These are phyloP conservation scores for Argyresthia albistria DNA, from an alignment of 2,888 invertebrate species.

Conservation along the genomic window DNA sequence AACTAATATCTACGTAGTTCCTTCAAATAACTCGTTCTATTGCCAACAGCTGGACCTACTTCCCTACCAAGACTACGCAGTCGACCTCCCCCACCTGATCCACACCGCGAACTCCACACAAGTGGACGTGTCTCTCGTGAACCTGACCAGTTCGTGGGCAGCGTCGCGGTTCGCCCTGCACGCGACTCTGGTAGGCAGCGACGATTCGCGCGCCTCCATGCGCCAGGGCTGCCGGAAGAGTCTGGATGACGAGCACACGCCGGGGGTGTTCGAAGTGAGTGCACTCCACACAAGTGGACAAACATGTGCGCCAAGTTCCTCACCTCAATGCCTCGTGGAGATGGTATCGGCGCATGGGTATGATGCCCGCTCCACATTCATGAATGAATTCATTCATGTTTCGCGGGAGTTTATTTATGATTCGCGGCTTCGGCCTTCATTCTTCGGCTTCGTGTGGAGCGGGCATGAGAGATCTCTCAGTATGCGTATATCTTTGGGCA, in stretches of 20 bases:
- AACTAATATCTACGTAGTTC: too few relatives aligned
- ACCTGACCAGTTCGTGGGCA: conserved; percentile 56
- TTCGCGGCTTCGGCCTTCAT: too few relatives aligned
- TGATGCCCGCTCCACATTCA: too few relatives aligned
- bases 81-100: conserved; percentile 73
- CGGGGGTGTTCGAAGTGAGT: conserved; percentile 78
- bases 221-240: conserved; percentile 59
- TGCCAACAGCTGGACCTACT: conserved; percentile 61
- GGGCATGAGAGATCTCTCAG: too few relatives aligned
- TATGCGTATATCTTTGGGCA: too few relatives aligned
- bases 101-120: conserved; percentile 78
- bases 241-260: conserved; percentile 82
- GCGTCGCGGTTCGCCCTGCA: conserved; percentile 75
- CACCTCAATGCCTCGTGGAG: too few relatives aligned
- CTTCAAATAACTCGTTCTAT: background rate
- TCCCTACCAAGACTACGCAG: conserved; percentile 57
- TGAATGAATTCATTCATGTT: too few relatives aligned
- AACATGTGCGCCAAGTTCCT: too few relatives aligned
- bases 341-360: too few relatives aligned
- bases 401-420: too few relatives aligned
- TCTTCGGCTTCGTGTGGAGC: too few relatives aligned
- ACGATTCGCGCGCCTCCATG: conserved; percentile 43
- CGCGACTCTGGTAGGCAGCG: conserved; percentile 63
- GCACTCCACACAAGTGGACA: too few relatives aligned
- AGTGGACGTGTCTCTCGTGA: conserved; percentile 73